Percentiles rank a stretch among this genome's conserved stretches.
Conservation (phyloP, 2,113 vertebrate species). For the Hippopotamus amphibius region DNA sequence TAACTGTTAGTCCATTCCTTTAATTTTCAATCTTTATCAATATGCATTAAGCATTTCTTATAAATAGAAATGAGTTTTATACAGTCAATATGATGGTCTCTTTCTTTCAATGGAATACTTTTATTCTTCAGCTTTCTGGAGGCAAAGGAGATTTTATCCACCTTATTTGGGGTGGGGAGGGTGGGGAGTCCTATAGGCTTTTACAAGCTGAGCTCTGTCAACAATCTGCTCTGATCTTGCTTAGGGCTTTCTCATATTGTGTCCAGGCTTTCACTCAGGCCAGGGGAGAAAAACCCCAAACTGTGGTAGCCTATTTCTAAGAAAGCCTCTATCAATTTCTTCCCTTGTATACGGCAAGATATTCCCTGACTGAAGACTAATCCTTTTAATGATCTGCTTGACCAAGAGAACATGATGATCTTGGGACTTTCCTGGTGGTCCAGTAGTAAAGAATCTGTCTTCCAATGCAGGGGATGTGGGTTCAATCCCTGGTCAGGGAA, state of each 20-base stretch:
- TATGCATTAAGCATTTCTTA: background rate
- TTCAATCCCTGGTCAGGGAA: too few species aligned
- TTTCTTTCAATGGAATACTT: background rate
- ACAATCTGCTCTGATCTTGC: background rate
- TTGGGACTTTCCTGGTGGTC: too few species aligned
- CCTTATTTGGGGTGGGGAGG: background rate
- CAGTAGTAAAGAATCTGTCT: too few species aligned
- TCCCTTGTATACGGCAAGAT: background rate
- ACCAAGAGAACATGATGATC: background rate
- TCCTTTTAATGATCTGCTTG: background rate
- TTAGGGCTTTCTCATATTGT: background rate
- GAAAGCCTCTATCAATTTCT: background rate
- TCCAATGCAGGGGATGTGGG: too few species aligned
- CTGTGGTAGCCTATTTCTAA: background rate
- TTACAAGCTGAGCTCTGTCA: background rate
- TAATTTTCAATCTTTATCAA: slow-evolving; percentile 27
- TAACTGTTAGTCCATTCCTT: background rate
- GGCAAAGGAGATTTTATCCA: background rate
- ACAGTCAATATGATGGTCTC: background rate
- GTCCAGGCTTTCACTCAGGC: background rate
- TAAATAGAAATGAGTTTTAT: background rate
- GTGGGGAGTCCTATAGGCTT: background rate
- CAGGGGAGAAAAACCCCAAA: background rate
- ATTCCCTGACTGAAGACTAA: background rate
- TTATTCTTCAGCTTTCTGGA: background rate